Conservation (phyloP, 2,888 invertebrate genomes). For the Tenthredo notha region DNA sequence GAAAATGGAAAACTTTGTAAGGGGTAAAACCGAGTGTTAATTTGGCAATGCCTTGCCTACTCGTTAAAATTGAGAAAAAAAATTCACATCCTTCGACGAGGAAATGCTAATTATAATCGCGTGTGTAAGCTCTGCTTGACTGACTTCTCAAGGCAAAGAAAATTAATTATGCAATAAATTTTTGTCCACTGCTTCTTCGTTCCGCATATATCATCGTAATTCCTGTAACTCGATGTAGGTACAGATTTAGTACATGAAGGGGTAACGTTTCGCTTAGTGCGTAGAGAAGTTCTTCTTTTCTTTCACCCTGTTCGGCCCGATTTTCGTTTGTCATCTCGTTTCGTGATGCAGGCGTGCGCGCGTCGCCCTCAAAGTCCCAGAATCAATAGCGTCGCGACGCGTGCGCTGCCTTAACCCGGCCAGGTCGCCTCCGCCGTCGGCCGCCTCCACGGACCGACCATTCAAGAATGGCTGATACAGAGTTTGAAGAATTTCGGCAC, state of each 20-base stretch:
- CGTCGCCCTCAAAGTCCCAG: conserved; percentile 54
- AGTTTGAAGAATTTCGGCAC: conserved; percentile 95
- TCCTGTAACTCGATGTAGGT: not conserved
- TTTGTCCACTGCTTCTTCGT: not conserved
- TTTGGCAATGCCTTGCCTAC: not conserved
- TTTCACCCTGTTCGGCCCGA: not conserved
- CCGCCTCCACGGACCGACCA: conserved; percentile 59
- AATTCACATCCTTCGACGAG: not conserved
- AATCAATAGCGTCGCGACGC: conserved; percentile 72
- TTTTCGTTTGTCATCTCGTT: conserved; percentile 32
- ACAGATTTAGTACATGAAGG: not conserved
- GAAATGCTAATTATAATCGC: too few relatives aligned
- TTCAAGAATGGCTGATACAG: conserved; percentile 91
- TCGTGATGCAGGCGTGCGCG: conserved; percentile 31
- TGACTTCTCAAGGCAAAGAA: not conserved
- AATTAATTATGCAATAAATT: not conserved
- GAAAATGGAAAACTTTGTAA: conserved; percentile 28
- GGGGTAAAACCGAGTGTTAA: not conserved
- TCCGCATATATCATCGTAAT: not conserved
- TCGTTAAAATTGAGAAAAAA: not conserved
- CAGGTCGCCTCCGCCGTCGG: conserved; percentile 60
- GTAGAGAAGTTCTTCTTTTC: conserved; percentile 10
- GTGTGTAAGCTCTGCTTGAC: not conserved
- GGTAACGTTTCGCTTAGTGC: not conserved
- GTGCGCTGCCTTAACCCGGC: conserved; percentile 62